Percentiles rank a stretch among this genome's conserved stretches.
These are phyloP conservation scores for Moxostoma hubbsi DNA, from an alignment of 2,797 vertebrate genomes.

Conservation along the genomic window DNA sequence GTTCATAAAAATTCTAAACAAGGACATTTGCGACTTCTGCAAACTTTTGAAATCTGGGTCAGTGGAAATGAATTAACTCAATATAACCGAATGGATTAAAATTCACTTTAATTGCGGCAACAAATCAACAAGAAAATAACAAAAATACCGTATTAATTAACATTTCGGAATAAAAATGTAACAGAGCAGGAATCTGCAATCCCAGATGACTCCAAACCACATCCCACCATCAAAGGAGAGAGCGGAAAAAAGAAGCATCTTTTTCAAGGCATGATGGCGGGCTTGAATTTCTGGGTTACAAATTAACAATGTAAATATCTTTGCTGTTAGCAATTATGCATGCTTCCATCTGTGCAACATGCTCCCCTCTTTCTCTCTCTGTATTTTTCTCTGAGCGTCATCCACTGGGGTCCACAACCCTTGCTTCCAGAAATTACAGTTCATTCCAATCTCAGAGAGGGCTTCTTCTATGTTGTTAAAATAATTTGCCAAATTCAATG, in stretches of 20 bases:
- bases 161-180: constrained; percentile 12
- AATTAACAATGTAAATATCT: constrained; percentile 72
- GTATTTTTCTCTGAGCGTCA: constrained; percentile 10
- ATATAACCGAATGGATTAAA: constrained; percentile 32
- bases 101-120: constrained; percentile 22
- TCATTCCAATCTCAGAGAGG: constrained; percentile 52
- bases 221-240: constrained; percentile 49
- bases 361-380: constrained; percentile 2
- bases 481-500: constrained; percentile 73
- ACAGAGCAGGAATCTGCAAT: constrained; percentile 13
- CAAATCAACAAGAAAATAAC: constrained; percentile 38
- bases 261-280: constrained; percentile 44
- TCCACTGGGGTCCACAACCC: constrained; percentile 53
- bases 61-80: constrained; percentile 32
- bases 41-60: constrained; percentile 37
- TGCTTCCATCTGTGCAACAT: constrained; percentile 10
- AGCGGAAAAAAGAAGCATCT: constrained; percentile 4
- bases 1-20: neutral
- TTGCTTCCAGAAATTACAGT: constrained; percentile 49
- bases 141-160: constrained; percentile 40
- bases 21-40: neutral
- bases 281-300: constrained; percentile 61
- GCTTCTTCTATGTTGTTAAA: constrained; percentile 70
- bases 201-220: constrained; percentile 49
- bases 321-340: constrained; percentile 59